These are phyloP conservation scores for Furcifer pardalis DNA, from an alignment of 2,797 vertebrate genomes.

Conservation along the genomic window DNA sequence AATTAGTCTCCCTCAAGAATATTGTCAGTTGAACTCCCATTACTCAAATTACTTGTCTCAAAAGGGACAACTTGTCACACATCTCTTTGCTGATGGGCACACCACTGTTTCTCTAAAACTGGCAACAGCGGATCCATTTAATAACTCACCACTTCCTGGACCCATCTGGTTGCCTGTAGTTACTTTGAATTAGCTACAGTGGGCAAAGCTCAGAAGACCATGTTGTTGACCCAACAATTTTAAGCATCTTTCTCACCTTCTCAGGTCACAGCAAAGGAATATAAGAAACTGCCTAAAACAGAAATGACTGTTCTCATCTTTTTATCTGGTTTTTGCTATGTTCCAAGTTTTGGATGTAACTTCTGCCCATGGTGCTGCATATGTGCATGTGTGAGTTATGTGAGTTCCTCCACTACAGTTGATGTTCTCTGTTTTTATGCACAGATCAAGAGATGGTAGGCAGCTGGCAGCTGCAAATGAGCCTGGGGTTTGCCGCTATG, in stretches of 20 bases:
- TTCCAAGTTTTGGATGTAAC: background rate
- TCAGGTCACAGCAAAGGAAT: background rate
- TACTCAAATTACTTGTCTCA: background rate
- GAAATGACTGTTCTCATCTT: too few relatives aligned
- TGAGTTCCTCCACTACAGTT: constrained; percentile 32
- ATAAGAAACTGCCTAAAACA: too few relatives aligned
- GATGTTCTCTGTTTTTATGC: constrained; percentile 49
- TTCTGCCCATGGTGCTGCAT: background rate
- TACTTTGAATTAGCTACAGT: background rate
- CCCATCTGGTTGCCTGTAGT: background rate
- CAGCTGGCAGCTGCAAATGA: constrained; percentile 77
- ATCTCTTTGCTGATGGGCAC: background rate
- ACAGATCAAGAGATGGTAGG: constrained; percentile 67
- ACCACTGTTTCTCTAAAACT: background rate
- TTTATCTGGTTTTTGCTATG: too few relatives aligned
- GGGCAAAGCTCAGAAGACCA: background rate
- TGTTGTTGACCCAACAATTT: background rate
- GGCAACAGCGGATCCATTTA: background rate
- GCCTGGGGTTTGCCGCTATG: constrained; percentile 90
- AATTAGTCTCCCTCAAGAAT: background rate
- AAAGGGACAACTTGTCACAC: background rate
- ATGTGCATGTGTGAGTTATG: background rate
- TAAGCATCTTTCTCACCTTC: background rate
- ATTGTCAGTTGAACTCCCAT: background rate
- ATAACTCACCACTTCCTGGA: background rate